Evolutionary conservation across 2,113 vertebrate genomes (phyloP), one percentile per base, ranked within the genome.

Genomic region (Pelecanus crispus): DNA sequence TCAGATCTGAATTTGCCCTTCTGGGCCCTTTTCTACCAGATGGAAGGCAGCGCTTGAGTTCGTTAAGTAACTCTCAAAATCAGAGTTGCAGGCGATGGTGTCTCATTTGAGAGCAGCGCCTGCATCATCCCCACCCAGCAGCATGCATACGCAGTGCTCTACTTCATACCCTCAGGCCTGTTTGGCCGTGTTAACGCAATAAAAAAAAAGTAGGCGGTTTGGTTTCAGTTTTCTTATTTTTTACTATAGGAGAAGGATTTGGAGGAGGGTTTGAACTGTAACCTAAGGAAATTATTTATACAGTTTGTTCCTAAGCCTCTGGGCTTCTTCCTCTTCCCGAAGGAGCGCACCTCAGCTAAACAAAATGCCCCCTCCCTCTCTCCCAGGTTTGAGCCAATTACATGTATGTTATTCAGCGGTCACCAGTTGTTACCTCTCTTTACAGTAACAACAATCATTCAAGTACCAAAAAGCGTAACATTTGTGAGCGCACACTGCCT

Each of bases 161-260:
- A 16, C 77, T 82, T 40, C 80, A 52, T 67, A 47, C 7, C 75
- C 84, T 42, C 49, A 66, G 80, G 84, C 86, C 40, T 36, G 15
- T 68, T 45, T 65, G 70, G 62, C 34, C 16, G 3, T 13, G 36
- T 49, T 85, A 90, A 86, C 8, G 2, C 36, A 75, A 11, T 36
- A 84, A 5, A n/a, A 77, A 84, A 5, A n/a, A 77, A 52, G 47
- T 50, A 61, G 78, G 73, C 26, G 31, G 31, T 63, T 88, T 58
- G 19, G 50, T 91, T 89, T 95, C 88, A 82, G 44, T 65, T 92
- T 85, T 86, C 84, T 70, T 79, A 55, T 56, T 84, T 88, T 88
- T 61, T 75, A 62, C 40, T 47, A 14, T 1, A 82, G 81, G 22
- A 94, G 58, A 80, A 90, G 42, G 40, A 75, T 85, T 83, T 70